Percentiles rank a stretch among this genome's conserved stretches.
phyloP scores from a whole-genome alignment of 2,888 invertebrate species.

The Hirtodrosophila alboralis region DNA sequence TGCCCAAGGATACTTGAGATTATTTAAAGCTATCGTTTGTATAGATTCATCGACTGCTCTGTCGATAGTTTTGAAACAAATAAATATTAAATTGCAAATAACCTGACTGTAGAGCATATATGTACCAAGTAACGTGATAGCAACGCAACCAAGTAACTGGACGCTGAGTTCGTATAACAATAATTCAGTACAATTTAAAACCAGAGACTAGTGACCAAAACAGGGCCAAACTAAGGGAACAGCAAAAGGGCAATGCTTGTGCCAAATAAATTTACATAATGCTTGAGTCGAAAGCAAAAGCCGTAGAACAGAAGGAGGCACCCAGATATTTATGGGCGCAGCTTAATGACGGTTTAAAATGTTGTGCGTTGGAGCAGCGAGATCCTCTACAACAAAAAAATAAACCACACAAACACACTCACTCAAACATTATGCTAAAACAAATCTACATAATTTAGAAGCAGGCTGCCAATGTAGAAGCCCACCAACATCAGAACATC shows the following conservation, averaged over 20 bases:
- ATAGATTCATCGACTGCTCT: no score
- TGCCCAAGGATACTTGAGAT: no score
- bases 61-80: no score
- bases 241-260: constrained; percentile 61
- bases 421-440: constrained; percentile 71
- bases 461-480: constrained; percentile 54
- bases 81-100: background rate
- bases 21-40: no score
- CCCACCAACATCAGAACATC: constrained; percentile 15
- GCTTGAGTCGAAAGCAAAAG: constrained; percentile 49
- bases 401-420: constrained; percentile 21
- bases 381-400: constrained; percentile 26
- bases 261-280: constrained; percentile 77
- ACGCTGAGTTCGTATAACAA: constrained; percentile 29
- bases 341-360: constrained; percentile 77
- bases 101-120: background rate
- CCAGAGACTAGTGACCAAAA: constrained; percentile 28
- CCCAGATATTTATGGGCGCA: constrained; percentile 71
- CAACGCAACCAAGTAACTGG: constrained; percentile 1
- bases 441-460: constrained; percentile 78
- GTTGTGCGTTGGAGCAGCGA: constrained; percentile 49
- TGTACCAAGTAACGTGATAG: background rate
- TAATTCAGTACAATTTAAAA: constrained; percentile 66
- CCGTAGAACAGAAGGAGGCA: constrained; percentile 16
- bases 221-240: constrained; percentile 36